These are phyloP conservation scores for Poeciliopsis prolifica DNA, from an alignment of 2,113 vertebrate genomes.

Conservation along the genomic window DNA sequence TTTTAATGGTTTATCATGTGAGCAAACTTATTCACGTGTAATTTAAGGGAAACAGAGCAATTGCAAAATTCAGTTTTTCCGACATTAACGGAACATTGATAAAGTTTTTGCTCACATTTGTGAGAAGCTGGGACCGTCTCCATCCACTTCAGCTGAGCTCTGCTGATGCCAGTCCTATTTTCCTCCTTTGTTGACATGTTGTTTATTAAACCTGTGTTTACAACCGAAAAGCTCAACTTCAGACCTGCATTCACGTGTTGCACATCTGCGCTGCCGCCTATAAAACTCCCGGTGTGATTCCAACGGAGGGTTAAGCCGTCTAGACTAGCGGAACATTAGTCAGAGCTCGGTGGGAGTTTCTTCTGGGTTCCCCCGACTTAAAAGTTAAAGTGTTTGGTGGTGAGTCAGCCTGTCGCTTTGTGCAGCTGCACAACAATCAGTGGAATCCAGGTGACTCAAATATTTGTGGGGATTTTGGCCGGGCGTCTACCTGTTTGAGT, in stretches of 20 bases:
- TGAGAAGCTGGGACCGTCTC: no score
- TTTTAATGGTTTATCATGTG: no score
- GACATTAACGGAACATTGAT: no score
- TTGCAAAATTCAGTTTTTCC: no score
- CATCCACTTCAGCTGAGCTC: no score
- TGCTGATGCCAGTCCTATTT: no score
- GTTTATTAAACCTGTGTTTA: background rate
- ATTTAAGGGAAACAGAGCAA: no score
- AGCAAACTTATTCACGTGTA: no score
- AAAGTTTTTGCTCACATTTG: no score
- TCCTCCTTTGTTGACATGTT: no score
- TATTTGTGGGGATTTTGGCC: conserved; percentile 8
- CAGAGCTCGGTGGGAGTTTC: conserved; percentile 6
- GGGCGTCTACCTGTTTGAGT: background rate
- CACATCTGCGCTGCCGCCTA: conserved; percentile 13
- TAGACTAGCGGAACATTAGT: conserved; percentile 38
- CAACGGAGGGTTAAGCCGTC: conserved; percentile 17
- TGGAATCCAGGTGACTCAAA: conserved; percentile 1
- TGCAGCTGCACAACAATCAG: background rate
- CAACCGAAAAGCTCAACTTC: background rate
- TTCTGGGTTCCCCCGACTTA: conserved; percentile 1
- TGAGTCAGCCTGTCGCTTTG: conserved; percentile 26
- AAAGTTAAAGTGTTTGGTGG: accelerated
- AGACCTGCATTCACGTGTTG: background rate
- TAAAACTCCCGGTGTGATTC: background rate